Conservation (phyloP, 2,888 invertebrate species). For the Conistra vaccinii region DNA sequence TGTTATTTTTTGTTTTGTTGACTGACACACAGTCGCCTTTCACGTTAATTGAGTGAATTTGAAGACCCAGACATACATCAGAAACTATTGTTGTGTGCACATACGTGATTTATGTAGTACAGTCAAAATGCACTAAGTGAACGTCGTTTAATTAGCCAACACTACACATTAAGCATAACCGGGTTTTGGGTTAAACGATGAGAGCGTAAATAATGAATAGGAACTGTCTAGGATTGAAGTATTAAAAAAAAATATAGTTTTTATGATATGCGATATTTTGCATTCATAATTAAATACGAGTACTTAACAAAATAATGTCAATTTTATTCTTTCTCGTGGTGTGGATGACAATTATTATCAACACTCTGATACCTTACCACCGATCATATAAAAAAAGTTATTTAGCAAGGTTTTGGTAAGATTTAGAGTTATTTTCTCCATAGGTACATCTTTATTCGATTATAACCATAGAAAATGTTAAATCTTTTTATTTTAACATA, state of each 20-base stretch:
- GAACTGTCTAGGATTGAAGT: background rate
- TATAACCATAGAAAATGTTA: no score
- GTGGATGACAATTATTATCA: background rate
- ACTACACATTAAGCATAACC: background rate
- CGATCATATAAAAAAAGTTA: no score
- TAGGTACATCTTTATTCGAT: no score
- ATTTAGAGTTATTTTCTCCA: background rate
- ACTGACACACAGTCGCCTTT: slow-evolving; percentile 44
- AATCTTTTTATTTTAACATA: background rate
- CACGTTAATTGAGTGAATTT: slow-evolving; percentile 38
- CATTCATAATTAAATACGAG: background rate
- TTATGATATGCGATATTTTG: background rate
- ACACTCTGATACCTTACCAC: background rate
- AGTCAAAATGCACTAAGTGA: background rate
- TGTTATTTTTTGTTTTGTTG: slow-evolving; percentile 38
- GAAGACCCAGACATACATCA: background rate
- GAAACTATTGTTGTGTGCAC: background rate
- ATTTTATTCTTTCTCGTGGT: background rate
- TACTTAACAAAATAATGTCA: background rate
- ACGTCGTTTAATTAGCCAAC: background rate
- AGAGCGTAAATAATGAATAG: background rate
- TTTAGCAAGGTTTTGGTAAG: background rate
- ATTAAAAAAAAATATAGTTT: background rate
- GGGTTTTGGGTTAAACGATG: background rate
- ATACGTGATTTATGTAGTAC: background rate